A percentile compares a stretch with the other conserved stretches of the same genome.
phyloP scores from a whole-genome alignment of 1,140 invertebrate species.

The Drosophila kurseongensis region DNA sequence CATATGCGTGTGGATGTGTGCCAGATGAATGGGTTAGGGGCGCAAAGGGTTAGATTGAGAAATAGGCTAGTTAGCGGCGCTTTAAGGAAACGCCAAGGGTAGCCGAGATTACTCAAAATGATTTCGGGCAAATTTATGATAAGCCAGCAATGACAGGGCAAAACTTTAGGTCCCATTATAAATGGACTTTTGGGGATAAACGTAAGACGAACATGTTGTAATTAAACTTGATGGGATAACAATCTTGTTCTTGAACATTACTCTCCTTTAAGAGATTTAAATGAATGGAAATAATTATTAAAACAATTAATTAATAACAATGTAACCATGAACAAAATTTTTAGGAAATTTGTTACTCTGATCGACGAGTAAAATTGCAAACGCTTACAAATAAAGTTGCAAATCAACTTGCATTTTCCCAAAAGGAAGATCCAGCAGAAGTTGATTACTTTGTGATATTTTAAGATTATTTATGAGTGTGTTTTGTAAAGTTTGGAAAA shows the following conservation, averaged over 20 bases:
- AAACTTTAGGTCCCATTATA: slow-evolving; percentile 5
- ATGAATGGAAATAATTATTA: background rate
- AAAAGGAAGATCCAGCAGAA: too few relatives aligned
- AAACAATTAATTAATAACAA: too few relatives aligned
- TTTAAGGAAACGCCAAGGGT: slow-evolving; percentile 22
- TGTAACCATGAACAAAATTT: too few relatives aligned
- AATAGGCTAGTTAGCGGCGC: slow-evolving; percentile 43
- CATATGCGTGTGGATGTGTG: slow-evolving; percentile 7
- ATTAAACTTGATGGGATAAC: slow-evolving; percentile 18
- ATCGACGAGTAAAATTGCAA: too few relatives aligned
- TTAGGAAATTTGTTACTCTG: too few relatives aligned
- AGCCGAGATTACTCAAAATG: slow-evolving; percentile 28
- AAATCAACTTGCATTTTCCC: too few relatives aligned
- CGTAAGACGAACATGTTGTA: slow-evolving; percentile 25
- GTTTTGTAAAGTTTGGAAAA: too few relatives aligned
- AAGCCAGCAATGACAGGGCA: slow-evolving; percentile 33
- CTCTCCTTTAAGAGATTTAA: too few relatives aligned
- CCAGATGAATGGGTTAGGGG: slow-evolving; percentile 23
- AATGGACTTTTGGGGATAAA: slow-evolving; percentile 8
- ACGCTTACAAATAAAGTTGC: too few relatives aligned
- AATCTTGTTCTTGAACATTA: background rate
- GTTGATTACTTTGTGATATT: too few relatives aligned
- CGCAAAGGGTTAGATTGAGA: slow-evolving; percentile 26
- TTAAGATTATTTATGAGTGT: too few relatives aligned
- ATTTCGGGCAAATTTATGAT: slow-evolving; percentile 36